phyloP scores from a whole-genome alignment of 2,113 vertebrate genomes.

The Tympanuchus pallidicinctus region DNA sequence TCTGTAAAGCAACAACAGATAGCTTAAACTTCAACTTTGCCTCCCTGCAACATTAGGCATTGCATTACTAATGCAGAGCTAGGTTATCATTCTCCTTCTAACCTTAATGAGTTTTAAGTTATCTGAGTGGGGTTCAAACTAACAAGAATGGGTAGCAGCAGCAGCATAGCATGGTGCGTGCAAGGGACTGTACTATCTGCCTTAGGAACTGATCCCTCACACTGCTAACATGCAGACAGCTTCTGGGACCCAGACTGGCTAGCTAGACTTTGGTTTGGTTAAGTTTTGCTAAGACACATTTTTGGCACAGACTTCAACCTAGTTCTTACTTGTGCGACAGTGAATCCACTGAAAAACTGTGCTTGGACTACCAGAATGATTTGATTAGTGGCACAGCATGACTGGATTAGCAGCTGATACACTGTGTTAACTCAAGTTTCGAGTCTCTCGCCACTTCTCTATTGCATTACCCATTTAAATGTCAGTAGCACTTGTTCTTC shows the following conservation, averaged over 20 bases:
- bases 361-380: neutral
- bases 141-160: neutral
- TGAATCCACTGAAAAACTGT: neutral
- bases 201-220: neutral
- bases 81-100: neutral
- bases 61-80: neutral
- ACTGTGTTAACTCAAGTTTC: neutral
- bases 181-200: neutral
- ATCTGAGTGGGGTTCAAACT: neutral
- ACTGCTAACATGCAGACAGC: neutral
- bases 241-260: neutral
- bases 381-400: neutral
- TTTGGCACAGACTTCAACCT: neutral
- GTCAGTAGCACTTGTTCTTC: neutral
- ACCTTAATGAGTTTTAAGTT: neutral
- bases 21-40: constrained; percentile 9
- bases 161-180: accelerated
- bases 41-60: neutral
- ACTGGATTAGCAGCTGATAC: constrained; percentile 16
- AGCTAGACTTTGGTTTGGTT: neutral
- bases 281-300: neutral
- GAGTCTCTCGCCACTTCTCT: neutral
- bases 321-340: neutral
- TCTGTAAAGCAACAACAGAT: neutral
- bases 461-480: neutral